phyloP scores from a whole-genome alignment of 1,140 invertebrate genomes.

The Euborellia annulipes region DNA sequence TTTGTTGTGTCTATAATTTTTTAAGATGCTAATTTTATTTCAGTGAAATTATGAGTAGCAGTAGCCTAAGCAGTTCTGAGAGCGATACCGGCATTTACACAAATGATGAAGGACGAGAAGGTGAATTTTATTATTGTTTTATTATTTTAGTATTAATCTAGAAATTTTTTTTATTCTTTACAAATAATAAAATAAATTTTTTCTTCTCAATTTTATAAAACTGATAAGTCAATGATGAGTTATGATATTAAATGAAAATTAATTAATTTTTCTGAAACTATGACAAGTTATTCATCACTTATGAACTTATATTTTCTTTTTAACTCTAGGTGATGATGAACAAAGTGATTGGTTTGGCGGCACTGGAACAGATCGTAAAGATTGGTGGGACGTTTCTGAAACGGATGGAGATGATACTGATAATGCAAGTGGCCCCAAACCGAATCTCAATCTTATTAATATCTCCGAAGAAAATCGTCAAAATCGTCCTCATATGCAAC shows the following conservation, averaged over 20 bases:
- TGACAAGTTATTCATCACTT: too few relatives aligned
- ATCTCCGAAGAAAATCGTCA: too few relatives aligned
- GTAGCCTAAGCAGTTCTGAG: constrained; percentile 44
- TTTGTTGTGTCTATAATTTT: too few relatives aligned
- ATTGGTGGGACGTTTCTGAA: constrained; percentile 30
- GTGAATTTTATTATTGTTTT: constrained; percentile 21
- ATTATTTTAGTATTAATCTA: constrained; percentile 4
- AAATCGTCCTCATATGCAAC: too few relatives aligned
- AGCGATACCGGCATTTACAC: constrained; percentile 43
- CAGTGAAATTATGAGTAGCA: constrained; percentile 29
- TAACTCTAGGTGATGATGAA: constrained; percentile 66
- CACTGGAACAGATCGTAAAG: constrained; percentile 26
- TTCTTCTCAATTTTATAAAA: constrained; percentile 6
- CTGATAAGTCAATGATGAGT: not conserved
- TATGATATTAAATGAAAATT: not conserved
- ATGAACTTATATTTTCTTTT: not conserved
- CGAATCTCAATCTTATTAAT: too few relatives aligned
- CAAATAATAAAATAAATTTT: constrained; percentile 1
- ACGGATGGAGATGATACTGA: too few relatives aligned
- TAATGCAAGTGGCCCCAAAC: too few relatives aligned
- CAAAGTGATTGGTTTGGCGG: constrained; percentile 79
- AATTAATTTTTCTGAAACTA: not conserved
- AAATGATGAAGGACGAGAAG: constrained; percentile 50
- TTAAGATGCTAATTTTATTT: too few relatives aligned
- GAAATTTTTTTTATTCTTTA: not conserved